Evolutionary conservation across 2,113 vertebrate genomes (phyloP).

Genomic region (Chamaetylas fuelleborni): DNA sequence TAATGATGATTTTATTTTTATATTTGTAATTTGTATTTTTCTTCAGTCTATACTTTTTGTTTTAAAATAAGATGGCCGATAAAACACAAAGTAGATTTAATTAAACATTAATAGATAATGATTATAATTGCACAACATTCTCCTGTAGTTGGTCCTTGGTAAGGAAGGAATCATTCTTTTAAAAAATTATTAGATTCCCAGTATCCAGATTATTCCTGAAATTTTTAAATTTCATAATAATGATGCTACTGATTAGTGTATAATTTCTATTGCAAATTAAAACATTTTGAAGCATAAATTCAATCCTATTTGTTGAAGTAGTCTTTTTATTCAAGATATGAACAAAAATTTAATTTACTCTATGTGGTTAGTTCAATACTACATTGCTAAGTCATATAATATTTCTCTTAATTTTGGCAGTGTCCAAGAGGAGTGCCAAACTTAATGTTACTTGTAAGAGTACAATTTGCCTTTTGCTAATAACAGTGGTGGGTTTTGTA

Average conservation of each 20-base stretch:
- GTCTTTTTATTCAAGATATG: neutral
- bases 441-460: neutral
- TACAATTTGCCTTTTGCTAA: neutral
- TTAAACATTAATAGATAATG: neutral
- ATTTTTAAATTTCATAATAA: neutral
- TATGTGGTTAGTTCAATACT: neutral
- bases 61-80: neutral
- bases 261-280: neutral
- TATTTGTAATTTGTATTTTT: neutral
- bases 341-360: neutral
- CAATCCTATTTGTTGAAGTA: neutral
- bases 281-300: neutral
- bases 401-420: neutral
- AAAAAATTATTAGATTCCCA: neutral
- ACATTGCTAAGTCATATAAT: neutral
- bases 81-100: neutral
- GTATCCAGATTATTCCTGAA: neutral
- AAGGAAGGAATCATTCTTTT: neutral
- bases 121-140: neutral
- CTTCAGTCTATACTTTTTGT: neutral
- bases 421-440: neutral
- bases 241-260: neutral
- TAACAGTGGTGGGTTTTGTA: neutral
- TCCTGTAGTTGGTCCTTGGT: neutral
- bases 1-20: neutral